Conservation (phyloP, 2,113 vertebrate species). For the Asarcornis scutulata region DNA sequence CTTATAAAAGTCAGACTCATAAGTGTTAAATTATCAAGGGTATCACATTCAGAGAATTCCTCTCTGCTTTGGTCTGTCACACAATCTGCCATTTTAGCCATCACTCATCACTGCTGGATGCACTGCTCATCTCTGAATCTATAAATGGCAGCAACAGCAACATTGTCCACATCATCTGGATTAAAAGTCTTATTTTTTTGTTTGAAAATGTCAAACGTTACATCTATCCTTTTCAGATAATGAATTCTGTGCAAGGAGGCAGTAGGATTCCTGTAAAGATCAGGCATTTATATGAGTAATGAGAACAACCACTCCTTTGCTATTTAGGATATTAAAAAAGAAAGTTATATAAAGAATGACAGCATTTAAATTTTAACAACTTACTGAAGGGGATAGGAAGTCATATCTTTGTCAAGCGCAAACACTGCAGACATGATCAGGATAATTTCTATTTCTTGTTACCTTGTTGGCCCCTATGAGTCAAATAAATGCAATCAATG, state of each 20-base stretch:
- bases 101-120: not conserved
- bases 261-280: not conserved
- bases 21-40: not conserved
- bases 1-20: not conserved
- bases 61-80: not conserved
- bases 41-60: not conserved
- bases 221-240: not conserved
- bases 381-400: not conserved
- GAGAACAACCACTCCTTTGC: not conserved
- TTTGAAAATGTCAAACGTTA: not conserved
- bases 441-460: not conserved
- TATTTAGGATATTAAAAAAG: not conserved
- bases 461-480: accelerated
- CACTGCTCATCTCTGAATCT: not conserved
- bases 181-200: not conserved
- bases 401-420: not conserved
- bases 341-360: not conserved
- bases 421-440: not conserved
- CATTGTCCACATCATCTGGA: not conserved
- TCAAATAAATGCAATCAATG: not conserved
- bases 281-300: not conserved
- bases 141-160: not conserved
- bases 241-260: not conserved
- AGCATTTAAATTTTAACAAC: not conserved
- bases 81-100: not conserved